These are phyloP conservation scores for Chouioia cunea DNA, from an alignment of 2,888 invertebrate genomes.

Conservation along the genomic window DNA sequence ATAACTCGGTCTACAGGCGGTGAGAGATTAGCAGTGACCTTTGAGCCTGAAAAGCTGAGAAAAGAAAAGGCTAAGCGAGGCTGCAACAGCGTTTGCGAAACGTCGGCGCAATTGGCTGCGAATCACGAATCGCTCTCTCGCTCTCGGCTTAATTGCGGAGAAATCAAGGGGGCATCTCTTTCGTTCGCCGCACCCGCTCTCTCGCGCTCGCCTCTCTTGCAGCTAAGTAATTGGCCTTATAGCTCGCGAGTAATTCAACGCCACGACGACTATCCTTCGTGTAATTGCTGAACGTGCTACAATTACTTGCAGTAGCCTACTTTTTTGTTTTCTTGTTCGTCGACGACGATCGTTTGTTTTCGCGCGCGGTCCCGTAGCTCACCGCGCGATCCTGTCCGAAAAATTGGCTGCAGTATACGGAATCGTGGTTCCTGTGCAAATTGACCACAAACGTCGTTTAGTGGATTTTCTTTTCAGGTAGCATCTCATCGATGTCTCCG, in stretches of 20 bases:
- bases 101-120: neutral
- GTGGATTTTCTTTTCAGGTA: too few relatives aligned
- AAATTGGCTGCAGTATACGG: too few relatives aligned
- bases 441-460: too few relatives aligned
- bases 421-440: too few relatives aligned
- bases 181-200: constrained; percentile 8
- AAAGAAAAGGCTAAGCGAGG: too few relatives aligned
- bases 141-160: constrained; percentile 9
- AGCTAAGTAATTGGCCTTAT: neutral
- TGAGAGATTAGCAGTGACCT: constrained; percentile 15
- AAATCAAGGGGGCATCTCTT: constrained; percentile 1
- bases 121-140: constrained; percentile 2
- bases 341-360: too few relatives aligned
- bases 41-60: neutral
- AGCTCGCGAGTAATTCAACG: constrained; percentile 1
- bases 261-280: constrained; percentile 3
- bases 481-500: too few relatives aligned
- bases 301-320: constrained; percentile 20
- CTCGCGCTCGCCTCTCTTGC: constrained; percentile 9
- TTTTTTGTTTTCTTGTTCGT: constrained; percentile 5
- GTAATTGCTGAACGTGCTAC: constrained; percentile 13
- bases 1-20: neutral
- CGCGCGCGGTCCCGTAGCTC: too few relatives aligned
- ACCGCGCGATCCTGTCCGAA: too few relatives aligned
- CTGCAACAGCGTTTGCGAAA: too few relatives aligned